Evolutionary conservation across 2,113 vertebrate species (phyloP), one percentile per base, ranked within the genome.

Genomic region (Monopterus albus): DNA sequence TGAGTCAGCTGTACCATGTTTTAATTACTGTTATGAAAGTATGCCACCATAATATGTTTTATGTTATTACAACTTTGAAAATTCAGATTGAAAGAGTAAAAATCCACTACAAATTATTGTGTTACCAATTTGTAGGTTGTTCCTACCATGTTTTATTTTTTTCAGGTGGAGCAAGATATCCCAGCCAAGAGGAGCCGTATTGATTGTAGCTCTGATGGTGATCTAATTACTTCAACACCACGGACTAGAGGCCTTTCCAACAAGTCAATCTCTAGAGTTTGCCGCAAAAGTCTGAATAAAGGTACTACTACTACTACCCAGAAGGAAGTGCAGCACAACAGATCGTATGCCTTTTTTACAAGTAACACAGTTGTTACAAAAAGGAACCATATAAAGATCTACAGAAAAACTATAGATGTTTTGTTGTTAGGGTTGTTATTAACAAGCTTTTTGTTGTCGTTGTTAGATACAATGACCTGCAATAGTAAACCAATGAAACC

Each of bases 151-250:
- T 21, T 26, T 36, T 4, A 29, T 25, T 43, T 7, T 39, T 14
- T 13, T 29, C 43, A 99, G 97, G 95, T 96, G 92, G 96, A 98
- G 88, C 95, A 94, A 93, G 96, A 98, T 87, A 95, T 96, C 82
- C 96, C 97, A 70, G 93, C 94, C 29, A 99, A 98, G 85, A 95
- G 95, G 83, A 98, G 95, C 91, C 94, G 96, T 60, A 90, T 98
- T 61, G 96, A 98, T 71, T 95, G 94, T 79, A 95, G 95, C 65
- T 92, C 95, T 10, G 96, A 98, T 58, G 91, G 94, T 76, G 94
- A 94, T 91, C 82, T 99, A 89, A 99, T 99, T 71, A 94, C 95
- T 71, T 99, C 98, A 86, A 95, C 95, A 14, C 96, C 96, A 51
- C 96, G 95, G 82, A 75, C 93, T 3, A 95, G 94, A 87, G 95